These are phyloP conservation scores for Esox masquinongy DNA, from an alignment of 2,797 vertebrate genomes.

Conservation along the genomic window DNA sequence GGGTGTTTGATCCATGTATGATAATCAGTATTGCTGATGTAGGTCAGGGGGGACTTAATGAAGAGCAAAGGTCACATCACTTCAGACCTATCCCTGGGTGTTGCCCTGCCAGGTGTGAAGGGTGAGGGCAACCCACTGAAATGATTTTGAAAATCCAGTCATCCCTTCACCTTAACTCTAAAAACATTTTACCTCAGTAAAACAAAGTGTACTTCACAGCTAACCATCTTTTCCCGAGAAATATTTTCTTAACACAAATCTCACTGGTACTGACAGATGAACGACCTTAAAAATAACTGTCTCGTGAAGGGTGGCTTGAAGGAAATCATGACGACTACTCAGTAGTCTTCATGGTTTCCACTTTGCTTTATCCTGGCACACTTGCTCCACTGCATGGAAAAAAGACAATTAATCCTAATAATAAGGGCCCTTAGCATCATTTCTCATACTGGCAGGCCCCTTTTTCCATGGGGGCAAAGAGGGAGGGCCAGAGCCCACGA, in stretches of 20 bases:
- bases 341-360: constrained; percentile 86
- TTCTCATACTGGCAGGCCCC: constrained; percentile 98
- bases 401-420: constrained; percentile 99
- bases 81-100: constrained; percentile 46
- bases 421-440: constrained; percentile 87
- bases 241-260: constrained; percentile 56
- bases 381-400: constrained; percentile 89
- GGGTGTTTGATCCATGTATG: constrained; percentile 38
- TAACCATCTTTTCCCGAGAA: constrained; percentile 67
- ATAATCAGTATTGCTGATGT: constrained; percentile 50
- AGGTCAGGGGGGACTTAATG: constrained; percentile 40
- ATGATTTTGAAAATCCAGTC: constrained; percentile 35
- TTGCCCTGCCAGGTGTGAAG: constrained; percentile 54
- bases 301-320: constrained; percentile 72
- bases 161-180: constrained; percentile 32
- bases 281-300: constrained; percentile 74
- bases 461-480: constrained; percentile 87
- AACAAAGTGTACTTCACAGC: constrained; percentile 42
- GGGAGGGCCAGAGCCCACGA: constrained; percentile 81
- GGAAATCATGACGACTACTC: constrained; percentile 82
- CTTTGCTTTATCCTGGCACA: constrained; percentile 86
- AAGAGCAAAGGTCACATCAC: constrained; percentile 58
- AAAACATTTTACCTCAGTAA: constrained; percentile 28
- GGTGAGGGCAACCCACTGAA: constrained; percentile 39
- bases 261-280: constrained; percentile 68